Conservation (phyloP, 2,888 invertebrate species). For the Branchipolynoe longqiensis region DNA sequence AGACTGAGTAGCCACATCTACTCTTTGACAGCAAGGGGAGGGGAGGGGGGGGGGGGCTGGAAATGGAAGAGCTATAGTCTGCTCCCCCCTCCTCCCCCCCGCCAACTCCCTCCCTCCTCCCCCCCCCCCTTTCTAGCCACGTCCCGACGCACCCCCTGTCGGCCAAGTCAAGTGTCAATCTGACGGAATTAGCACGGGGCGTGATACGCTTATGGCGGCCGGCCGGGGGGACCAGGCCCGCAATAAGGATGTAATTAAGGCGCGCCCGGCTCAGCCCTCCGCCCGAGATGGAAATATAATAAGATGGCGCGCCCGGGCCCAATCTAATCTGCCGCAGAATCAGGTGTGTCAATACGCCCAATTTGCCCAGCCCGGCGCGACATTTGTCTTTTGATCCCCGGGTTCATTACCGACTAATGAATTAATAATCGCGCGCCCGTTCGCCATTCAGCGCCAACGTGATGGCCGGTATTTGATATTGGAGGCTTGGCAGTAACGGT, state of each 20-base stretch:
- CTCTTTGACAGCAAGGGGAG: neutral
- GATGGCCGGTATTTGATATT: slow-evolving; percentile 48
- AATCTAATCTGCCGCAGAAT: slow-evolving; percentile 47
- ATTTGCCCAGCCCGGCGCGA: slow-evolving; percentile 39
- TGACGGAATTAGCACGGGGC: slow-evolving; percentile 13
- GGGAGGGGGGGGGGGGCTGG: neutral
- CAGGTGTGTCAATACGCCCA: slow-evolving; percentile 50
- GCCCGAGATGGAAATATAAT: slow-evolving; percentile 45
- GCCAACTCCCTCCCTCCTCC: no score
- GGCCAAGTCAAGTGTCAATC: slow-evolving; percentile 39
- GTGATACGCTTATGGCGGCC: slow-evolving; percentile 39
- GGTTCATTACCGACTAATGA: slow-evolving; percentile 55
- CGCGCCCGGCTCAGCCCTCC: slow-evolving; percentile 16
- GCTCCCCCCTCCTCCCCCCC: no score
- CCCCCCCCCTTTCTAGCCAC: no score
- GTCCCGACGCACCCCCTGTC: neutral
- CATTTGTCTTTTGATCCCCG: slow-evolving; percentile 57
- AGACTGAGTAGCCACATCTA: neutral
- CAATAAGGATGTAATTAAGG: slow-evolving; percentile 41
- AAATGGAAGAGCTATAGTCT: neutral
- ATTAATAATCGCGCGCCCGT: slow-evolving; percentile 53
- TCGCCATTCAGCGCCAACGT: slow-evolving; percentile 28
- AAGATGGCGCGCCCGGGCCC: slow-evolving; percentile 24
- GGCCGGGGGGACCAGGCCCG: neutral
- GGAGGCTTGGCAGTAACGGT: no score